Base-by-base conservation (phyloP, 2,113 vertebrate genomes). In the Garra rufa region DNA sequence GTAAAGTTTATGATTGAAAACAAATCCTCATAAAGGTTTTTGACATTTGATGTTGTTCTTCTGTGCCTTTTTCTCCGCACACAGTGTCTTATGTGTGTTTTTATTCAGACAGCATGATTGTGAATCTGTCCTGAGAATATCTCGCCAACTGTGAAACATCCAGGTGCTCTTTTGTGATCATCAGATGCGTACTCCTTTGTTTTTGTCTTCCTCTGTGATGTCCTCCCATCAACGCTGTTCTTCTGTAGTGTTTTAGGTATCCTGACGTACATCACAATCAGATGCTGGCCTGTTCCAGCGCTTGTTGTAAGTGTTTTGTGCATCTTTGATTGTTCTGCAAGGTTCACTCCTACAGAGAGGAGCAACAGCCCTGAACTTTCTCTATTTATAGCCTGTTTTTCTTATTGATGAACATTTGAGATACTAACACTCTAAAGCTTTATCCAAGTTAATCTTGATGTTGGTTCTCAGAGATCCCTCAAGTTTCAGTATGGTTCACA, bases 141-240 rank as follows among this genome's bases (percentile, higher is more conserved):
- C 28, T 34, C 3, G 1, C 28, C 38, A 70, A 21, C 67, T 70
- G 67, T 44, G 69, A 43, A 46, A 26, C 41, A 24, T 46, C 41
- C 70, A 24, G 70, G 21, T 73, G 41, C n/a, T 73, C 21, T 73
- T 71, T 26, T 73, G 11, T 73, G 41, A 46, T 15, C 41, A 71
- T 71, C 41, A 71, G 21, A 24, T 15, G 52, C 8, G 19, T 14
- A 2, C 2, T 2, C 34, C 2, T 71, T n/a, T 44, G 19, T 71
- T 15, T 71, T 7, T 24, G 38, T 10, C 28, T 1, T 41, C 30
- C 17, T 13, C 2, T 71, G 5, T 13, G 38, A 1, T 34, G 4
- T 41, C 17, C 9, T n/a, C 4, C 17, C 65, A 41, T 71, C 19
- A 24, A 6, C 17, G 5, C 15, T n/a, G 17, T 10, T 69, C 28